phyloP scores from a whole-genome alignment of 2,113 vertebrate genomes.

The Bufo gargarizans region DNA sequence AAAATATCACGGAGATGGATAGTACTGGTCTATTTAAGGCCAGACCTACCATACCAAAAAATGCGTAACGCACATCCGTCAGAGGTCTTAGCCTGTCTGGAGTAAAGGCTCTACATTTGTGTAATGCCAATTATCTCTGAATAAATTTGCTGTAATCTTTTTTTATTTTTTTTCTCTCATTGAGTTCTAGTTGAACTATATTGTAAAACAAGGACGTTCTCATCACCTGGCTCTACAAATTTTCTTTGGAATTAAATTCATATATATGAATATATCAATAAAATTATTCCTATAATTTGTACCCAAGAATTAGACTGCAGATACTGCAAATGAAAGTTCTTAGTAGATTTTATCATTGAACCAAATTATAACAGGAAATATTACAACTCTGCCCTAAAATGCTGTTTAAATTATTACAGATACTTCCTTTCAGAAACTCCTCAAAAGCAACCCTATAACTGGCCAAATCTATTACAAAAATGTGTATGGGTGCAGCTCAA shows the following conservation, averaged over 20 bases:
- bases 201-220: background rate
- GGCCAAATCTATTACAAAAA: too few species aligned
- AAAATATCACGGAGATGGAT: too few species aligned
- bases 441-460: background rate
- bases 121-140: too few species aligned
- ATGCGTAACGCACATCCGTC: too few species aligned
- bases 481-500: too few species aligned
- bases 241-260: background rate
- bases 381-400: background rate
- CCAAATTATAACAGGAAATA: background rate
- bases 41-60: too few species aligned
- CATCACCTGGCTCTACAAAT: background rate
- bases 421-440: background rate
- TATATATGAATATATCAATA: background rate
- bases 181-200: background rate
- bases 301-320: background rate
- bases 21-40: too few species aligned
- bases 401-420: background rate
- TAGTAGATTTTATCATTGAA: background rate
- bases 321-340: background rate
- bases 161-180: background rate
- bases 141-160: too few species aligned
- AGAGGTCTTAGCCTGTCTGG: too few species aligned
- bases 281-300: background rate
- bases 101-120: too few species aligned